Evolutionary conservation across 2,113 vertebrate genomes (phyloP), one percentile per base, ranked within the genome.

Genomic region (Epinephelus moara): DNA sequence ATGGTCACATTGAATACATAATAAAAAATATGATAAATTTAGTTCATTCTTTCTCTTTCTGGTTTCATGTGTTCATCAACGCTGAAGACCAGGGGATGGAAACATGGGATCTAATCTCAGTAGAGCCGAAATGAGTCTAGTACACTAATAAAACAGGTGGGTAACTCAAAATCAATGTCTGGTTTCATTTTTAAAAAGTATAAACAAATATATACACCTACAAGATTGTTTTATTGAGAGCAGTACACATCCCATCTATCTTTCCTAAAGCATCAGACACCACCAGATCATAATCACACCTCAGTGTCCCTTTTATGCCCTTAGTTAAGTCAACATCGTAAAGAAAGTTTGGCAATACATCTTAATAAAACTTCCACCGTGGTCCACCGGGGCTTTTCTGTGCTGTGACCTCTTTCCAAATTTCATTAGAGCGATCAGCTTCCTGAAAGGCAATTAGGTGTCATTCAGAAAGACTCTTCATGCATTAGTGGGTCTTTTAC

Each of bases 61-160:
- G 14, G 4, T 87, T 85, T 70, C 55, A 67, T 70, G 23, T 75
- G 25, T 67, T 57, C 10, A 66, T 50, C 53, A 49, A 25, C 4
- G 7, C 40, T 59, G 75, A 75, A 82, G 70, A 84, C 50, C 17
- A 72, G 27, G 14, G 13, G 45, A 75, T 19, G 53, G 47, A 83
- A 89, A 66, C 57, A 89, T 88, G 81, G 85, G 27, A 33, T 81
- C 53, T 42, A 66, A 75, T 60, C 33, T 68, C 47, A 82, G 61
- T 17, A 45, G 45, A 75, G 57, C 56, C 64, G 27, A 75, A 50
- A 75, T 70, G 1, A 74, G 66, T 84, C 55, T 68, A 72, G 80
- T 21, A 37, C 59, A 74, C 12, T 42, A 78, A 83, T 33, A 40
- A 55, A 67, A 78, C 55, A 69, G 85, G 88, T 88, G 78, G 15